Evolutionary conservation across 2,797 vertebrate genomes (phyloP).

Genomic region (Microtus obscurus): DNA sequence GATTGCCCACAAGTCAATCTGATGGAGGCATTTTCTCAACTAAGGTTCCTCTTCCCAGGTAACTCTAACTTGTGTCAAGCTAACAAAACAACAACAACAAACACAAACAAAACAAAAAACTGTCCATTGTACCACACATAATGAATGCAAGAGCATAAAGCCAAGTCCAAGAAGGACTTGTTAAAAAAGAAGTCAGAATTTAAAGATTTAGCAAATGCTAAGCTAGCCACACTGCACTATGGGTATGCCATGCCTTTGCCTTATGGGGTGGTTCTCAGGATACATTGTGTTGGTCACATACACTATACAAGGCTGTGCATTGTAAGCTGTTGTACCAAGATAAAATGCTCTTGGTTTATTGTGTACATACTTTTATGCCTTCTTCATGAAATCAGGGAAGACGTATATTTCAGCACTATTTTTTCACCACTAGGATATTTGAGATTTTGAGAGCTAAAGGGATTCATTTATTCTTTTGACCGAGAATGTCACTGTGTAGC

Average conservation of each 20-base stretch:
- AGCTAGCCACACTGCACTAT: not conserved
- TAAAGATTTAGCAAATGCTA: conserved; percentile 15
- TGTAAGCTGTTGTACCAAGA: not conserved
- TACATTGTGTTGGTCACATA: not conserved
- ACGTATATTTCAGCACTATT: conserved; percentile 7
- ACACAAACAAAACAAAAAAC: not conserved
- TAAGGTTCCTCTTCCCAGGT: not conserved
- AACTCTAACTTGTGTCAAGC: no score
- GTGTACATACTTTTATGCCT: not conserved
- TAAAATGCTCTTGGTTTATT: not conserved
- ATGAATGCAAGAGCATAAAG: not conserved
- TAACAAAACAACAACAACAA: not conserved
- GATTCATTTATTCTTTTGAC: not conserved
- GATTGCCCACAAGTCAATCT: not conserved
- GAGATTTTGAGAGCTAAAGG: conserved; percentile 16
- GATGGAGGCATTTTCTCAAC: not conserved
- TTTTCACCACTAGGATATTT: conserved; percentile 4
- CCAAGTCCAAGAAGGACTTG: not conserved
- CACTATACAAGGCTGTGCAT: not conserved
- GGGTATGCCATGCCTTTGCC: not conserved
- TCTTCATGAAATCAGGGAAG: not conserved
- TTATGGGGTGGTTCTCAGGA: not conserved
- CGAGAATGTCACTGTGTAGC: not conserved
- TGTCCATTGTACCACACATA: no score
- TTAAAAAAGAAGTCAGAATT: not conserved